Conservation (phyloP, 2,888 invertebrate genomes). For the Calliphora vomitoria region DNA sequence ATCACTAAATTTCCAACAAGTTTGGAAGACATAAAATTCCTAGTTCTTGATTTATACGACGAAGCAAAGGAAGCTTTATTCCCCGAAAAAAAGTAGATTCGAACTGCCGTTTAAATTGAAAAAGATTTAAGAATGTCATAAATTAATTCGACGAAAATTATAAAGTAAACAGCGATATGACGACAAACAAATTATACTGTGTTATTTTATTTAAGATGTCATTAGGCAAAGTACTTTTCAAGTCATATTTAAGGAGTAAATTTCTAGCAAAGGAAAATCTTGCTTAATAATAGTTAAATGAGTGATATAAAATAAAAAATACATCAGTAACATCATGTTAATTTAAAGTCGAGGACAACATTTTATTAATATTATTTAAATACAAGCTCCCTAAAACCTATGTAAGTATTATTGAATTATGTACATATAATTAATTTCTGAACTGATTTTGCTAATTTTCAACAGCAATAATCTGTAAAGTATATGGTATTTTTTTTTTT, state of each 20-base stretch:
- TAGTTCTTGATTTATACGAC: conserved; percentile 80
- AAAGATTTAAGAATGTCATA: neutral
- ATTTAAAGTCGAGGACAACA: no score
- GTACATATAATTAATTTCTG: no score
- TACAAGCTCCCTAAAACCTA: no score
- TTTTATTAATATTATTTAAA: no score
- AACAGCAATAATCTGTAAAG: no score
- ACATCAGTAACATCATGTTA: no score
- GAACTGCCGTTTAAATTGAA: neutral
- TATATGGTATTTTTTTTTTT: no score
- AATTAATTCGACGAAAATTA: neutral
- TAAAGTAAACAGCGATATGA: conserved; percentile 15
- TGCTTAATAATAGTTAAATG: neutral
- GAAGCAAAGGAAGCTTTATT: conserved; percentile 83
- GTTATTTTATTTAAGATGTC: neutral
- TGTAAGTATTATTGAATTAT: no score
- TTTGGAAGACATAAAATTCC: conserved; percentile 80
- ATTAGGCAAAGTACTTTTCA: neutral
- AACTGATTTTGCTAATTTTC: no score
- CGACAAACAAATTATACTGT: conserved; percentile 1
- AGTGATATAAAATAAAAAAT: neutral
- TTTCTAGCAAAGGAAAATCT: neutral
- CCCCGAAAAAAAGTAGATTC: conserved; percentile 76
- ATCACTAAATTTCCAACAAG: conserved; percentile 83
- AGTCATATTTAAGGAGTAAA: neutral